A percentile compares a stretch with the other conserved stretches of the same genome.
These are phyloP conservation scores for Burhinus bistriatus DNA, from an alignment of 2,113 vertebrate species.

Conservation along the genomic window DNA sequence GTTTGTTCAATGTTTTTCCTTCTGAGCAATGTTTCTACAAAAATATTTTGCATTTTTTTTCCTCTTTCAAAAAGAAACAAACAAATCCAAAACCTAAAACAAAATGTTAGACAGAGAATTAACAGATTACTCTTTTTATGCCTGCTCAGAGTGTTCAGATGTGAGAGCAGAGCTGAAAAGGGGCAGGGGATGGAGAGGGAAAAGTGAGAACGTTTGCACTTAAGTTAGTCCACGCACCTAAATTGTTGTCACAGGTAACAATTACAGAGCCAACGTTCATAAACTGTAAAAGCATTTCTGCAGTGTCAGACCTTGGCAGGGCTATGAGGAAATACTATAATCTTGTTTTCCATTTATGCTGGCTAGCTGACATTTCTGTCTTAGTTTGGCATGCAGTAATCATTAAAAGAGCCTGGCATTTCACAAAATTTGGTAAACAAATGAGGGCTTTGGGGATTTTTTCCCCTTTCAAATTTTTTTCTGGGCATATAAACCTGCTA, in stretches of 20 bases:
- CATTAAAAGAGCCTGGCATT: background rate
- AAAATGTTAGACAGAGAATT: background rate
- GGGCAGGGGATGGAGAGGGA: background rate
- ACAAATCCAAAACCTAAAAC: background rate
- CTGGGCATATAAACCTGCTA: background rate
- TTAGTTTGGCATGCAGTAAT: background rate
- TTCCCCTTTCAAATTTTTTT: background rate
- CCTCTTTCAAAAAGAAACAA: background rate
- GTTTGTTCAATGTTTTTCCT: background rate
- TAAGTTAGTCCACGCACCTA: background rate
- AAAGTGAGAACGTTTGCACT: background rate
- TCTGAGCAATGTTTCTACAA: background rate
- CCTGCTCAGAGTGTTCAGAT: background rate
- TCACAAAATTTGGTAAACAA: slow-evolving; percentile 5
- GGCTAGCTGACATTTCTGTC: background rate
- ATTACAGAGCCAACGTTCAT: background rate
- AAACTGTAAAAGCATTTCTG: background rate
- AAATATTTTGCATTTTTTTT: background rate
- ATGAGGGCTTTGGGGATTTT: background rate
- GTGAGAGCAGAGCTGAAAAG: background rate
- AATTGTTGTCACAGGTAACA: background rate
- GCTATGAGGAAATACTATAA: background rate
- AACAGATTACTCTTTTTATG: background rate
- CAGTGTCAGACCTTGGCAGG: background rate
- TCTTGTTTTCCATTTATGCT: slow-evolving; percentile 23